A percentile compares a stretch with the other conserved stretches of the same genome.
These are phyloP conservation scores for Ceratosolen solmsi DNA, from an alignment of 1,140 invertebrate genomes.

Conservation along the genomic window DNA sequence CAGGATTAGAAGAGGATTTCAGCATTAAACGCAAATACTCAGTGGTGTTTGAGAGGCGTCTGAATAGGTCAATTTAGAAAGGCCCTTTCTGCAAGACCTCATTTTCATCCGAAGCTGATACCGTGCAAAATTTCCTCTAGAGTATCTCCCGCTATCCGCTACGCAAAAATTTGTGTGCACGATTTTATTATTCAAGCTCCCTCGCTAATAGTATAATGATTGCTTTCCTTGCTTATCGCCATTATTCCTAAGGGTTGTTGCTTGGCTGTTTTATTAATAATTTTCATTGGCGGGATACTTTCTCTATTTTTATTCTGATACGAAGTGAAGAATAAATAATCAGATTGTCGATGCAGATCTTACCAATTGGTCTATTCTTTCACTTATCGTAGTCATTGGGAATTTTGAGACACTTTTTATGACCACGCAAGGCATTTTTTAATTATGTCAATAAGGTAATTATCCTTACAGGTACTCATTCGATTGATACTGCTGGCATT, in stretches of 20 bases:
- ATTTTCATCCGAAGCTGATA: conserved; percentile 10
- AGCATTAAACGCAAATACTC: background rate
- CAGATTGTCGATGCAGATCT: background rate
- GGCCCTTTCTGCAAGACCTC: conserved; percentile 35
- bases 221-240: no score
- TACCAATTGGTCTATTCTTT: background rate
- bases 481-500: background rate
- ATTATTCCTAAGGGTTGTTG: no score
- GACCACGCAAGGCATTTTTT: background rate
- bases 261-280: no score
- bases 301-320: no score
- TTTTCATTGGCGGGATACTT: no score
- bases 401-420: background rate
- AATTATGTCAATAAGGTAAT: background rate
- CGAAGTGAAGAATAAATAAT: background rate
- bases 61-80: conserved; percentile 51
- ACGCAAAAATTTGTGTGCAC: background rate
- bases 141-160: background rate
- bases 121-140: background rate
- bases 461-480: background rate
- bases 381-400: background rate
- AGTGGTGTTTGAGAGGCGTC: conserved; percentile 16
- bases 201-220: no score
- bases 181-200: background rate
- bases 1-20: background rate